These are phyloP conservation scores for Agrotis exclamationis DNA, from an alignment of 2,888 invertebrate genomes.

Conservation along the genomic window DNA sequence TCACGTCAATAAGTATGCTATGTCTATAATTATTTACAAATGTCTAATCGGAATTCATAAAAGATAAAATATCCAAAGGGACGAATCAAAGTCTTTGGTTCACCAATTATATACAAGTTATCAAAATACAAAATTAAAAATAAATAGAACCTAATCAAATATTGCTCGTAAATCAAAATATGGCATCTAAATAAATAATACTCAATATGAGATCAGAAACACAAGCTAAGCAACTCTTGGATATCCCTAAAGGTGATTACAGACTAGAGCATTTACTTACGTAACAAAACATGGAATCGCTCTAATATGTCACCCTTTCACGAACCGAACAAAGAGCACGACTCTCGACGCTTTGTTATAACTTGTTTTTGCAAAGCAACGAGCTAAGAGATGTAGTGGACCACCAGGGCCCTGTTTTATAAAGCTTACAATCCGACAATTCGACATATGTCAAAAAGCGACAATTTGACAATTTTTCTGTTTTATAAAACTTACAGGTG, in stretches of 20 bases:
- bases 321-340: background rate
- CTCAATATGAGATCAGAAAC: slow-evolving; percentile 90
- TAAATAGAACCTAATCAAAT: slow-evolving; percentile 82
- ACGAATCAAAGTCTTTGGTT: slow-evolving; percentile 87
- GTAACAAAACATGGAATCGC: background rate
- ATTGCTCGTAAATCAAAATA: slow-evolving; percentile 86
- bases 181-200: slow-evolving; percentile 91
- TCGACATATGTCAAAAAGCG: no score
- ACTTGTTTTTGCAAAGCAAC: background rate
- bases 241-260: slow-evolving; percentile 53
- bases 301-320: background rate
- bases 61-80: slow-evolving; percentile 82
- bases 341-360: background rate
- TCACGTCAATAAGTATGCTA: slow-evolving; percentile 77
- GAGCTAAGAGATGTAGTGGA: no score
- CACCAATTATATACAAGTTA: slow-evolving; percentile 85
- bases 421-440: no score
- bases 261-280: slow-evolving; percentile 2
- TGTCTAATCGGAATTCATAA: slow-evolving; percentile 71
- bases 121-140: slow-evolving; percentile 77
- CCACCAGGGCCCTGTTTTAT: no score
- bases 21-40: slow-evolving; percentile 77
- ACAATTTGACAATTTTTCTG: no score
- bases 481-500: no score
- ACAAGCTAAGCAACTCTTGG: slow-evolving; percentile 81